Percentiles rank a stretch among this genome's conserved stretches.
phyloP scores from a whole-genome alignment of 2,888 invertebrate species.

The Lamproptera curius region DNA sequence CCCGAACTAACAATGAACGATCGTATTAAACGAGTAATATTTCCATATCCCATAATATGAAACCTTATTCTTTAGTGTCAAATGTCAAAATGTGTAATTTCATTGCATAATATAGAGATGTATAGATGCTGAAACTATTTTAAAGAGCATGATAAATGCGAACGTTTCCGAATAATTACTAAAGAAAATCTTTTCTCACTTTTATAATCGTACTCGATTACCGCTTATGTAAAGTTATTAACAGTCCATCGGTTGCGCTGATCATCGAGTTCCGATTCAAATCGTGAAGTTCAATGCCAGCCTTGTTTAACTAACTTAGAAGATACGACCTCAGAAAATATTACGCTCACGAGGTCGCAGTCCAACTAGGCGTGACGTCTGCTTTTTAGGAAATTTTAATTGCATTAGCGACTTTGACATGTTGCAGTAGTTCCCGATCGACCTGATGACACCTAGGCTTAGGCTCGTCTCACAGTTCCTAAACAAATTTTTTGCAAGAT shows the following conservation, averaged over 20 bases:
- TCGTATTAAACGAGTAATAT: too few relatives aligned
- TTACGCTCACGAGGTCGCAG: not conserved
- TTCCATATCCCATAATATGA: too few relatives aligned
- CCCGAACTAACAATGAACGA: too few relatives aligned
- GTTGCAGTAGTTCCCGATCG: not conserved
- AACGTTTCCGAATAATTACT: not conserved
- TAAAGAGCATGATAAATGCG: too few relatives aligned
- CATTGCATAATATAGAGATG: too few relatives aligned
- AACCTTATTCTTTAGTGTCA: too few relatives aligned
- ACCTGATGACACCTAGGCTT: too few relatives aligned
- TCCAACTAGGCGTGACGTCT: constrained; percentile 13
- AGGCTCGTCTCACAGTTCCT: too few relatives aligned
- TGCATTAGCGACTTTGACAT: constrained; percentile 27
- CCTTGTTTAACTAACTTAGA: not conserved
- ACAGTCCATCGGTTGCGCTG: not conserved
- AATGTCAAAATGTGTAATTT: too few relatives aligned
- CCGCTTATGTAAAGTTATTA: not conserved
- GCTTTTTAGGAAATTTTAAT: constrained; percentile 25
- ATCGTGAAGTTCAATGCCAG: constrained; percentile 8
- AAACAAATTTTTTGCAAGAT: too few relatives aligned
- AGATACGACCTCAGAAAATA: not conserved
- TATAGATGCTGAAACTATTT: too few relatives aligned
- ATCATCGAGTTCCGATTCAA: not conserved
- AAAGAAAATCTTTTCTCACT: not conserved
- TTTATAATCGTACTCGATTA: not conserved